Conservation (phyloP, 2,888 invertebrate species). For the Orthonychiurus folsomi region DNA sequence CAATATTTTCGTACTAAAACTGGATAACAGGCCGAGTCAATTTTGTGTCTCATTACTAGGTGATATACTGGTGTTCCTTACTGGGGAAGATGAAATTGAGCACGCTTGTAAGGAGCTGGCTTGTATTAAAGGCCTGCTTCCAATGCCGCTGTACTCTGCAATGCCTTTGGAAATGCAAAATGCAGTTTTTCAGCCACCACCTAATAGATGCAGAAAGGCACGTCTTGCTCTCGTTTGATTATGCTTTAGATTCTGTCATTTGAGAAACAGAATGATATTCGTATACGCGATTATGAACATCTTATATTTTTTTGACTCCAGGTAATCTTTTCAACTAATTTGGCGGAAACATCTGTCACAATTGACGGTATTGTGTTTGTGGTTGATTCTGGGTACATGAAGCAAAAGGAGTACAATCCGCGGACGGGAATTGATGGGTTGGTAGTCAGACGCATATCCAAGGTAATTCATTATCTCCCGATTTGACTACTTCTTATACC, state of each 20-base stretch:
- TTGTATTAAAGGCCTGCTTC: conserved; percentile 92
- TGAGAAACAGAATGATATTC: no score
- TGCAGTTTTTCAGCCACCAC: conserved; percentile 95
- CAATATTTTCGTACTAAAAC: no score
- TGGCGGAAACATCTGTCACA: conserved; percentile 22
- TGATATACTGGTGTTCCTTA: conserved; percentile 80
- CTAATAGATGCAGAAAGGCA: conserved; percentile 89
- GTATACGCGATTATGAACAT: not conserved
- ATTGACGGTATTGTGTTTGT: conserved; percentile 19
- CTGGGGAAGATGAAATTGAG: conserved; percentile 97
- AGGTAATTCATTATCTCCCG: conserved; percentile 3
- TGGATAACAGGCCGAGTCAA: no score
- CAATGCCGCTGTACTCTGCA: conserved; percentile 93
- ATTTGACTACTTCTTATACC: no score
- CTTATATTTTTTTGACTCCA: conserved; percentile 4
- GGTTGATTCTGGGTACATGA: conserved; percentile 14
- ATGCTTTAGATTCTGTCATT: not conserved
- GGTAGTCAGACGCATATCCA: conserved; percentile 5
- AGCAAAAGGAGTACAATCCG: conserved; percentile 13
- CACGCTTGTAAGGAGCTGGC: conserved; percentile 97
- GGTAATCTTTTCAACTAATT: conserved; percentile 18
- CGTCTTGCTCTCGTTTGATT: conserved; percentile 3
- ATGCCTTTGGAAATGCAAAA: conserved; percentile 98
- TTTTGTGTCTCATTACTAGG: conserved; percentile 47
- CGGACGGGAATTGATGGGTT: conserved; percentile 11